Base-by-base conservation (phyloP, 2,888 invertebrate species). In the Autographa gamma region DNA sequence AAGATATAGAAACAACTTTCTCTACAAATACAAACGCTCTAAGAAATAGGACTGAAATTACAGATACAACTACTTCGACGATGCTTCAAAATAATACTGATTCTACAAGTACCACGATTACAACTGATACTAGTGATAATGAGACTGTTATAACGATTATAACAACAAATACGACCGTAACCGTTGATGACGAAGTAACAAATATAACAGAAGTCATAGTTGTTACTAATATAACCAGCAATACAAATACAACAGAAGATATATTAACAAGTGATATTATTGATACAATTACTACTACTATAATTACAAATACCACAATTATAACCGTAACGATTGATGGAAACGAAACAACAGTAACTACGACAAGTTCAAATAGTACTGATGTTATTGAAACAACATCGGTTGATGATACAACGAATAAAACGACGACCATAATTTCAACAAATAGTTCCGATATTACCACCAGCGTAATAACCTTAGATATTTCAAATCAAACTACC, bases 311-410 rank as follows among this genome's bases (percentile, higher is more conserved):
- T 32, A 73, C 75, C 54, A 80, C 80, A 63, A 76, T 78, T 31
- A 69, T 69, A 25, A 78, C 76, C 0, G 66, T 68, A 34, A 71
- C 62, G 56, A 69, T 76, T 41, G 56, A 69, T 34, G 82, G 78
- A 9, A 79, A 78, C 9, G 74, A 74, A 6, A 80, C 74, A 0
- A 74, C 74, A 11, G 52, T 69, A 14, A 61, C 74, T 34, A 73
- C 63, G 18, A 72, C 72, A 25, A 61, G 19, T 31, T 70, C 69
- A 13, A 82, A 81, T 63, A 73, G 69, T 1, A 89, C 89, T 67
- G 75, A 77, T 59, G 66, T 77, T 16, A 76, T 80, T 32, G 68
- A 66, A 71, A 71, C 66, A 83, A 88, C 58, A 9, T 68, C 66
- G 11, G 43, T 70, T 31, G 65, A 84, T 34, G 64, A 76, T 9